Conservation (phyloP, 2,888 invertebrate species). For the Eupithecia insigniata region DNA sequence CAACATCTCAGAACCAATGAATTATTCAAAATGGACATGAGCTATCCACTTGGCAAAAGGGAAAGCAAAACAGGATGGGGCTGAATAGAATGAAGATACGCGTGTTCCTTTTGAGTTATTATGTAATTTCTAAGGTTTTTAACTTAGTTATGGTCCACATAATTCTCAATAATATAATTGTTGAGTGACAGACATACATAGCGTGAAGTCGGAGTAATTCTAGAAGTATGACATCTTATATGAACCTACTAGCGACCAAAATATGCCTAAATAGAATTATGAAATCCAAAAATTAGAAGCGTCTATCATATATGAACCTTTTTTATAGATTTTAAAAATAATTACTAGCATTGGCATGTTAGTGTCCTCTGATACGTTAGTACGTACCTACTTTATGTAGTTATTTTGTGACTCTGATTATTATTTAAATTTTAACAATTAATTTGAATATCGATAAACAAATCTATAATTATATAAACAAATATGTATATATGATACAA, state of each 20-base stretch:
- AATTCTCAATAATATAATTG: not conserved
- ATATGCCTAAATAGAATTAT: too few relatives aligned
- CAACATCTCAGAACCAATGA: constrained; percentile 39
- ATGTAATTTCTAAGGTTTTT: constrained; percentile 3
- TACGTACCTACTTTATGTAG: too few relatives aligned
- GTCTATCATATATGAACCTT: too few relatives aligned
- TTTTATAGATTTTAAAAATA: too few relatives aligned
- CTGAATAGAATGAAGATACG: constrained; percentile 40
- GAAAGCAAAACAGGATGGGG: constrained; percentile 43
- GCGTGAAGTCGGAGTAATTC: not conserved
- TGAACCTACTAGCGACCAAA: not conserved
- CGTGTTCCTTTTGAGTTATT: constrained; percentile 21
- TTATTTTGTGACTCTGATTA: too few relatives aligned
- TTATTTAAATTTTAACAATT: not conserved
- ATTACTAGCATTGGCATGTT: too few relatives aligned
- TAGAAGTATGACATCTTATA: not conserved
- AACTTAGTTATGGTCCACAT: not conserved
- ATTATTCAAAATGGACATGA: constrained; percentile 39
- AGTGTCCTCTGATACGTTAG: too few relatives aligned
- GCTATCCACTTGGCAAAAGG: constrained; percentile 39
- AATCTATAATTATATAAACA: not conserved
- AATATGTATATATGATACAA: too few relatives aligned
- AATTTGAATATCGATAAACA: not conserved
- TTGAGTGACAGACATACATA: not conserved
- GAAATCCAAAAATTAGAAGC: too few relatives aligned